Evolutionary conservation across 2,113 vertebrate genomes (phyloP).

Genomic region (Myrmophylax atrothorax): DNA sequence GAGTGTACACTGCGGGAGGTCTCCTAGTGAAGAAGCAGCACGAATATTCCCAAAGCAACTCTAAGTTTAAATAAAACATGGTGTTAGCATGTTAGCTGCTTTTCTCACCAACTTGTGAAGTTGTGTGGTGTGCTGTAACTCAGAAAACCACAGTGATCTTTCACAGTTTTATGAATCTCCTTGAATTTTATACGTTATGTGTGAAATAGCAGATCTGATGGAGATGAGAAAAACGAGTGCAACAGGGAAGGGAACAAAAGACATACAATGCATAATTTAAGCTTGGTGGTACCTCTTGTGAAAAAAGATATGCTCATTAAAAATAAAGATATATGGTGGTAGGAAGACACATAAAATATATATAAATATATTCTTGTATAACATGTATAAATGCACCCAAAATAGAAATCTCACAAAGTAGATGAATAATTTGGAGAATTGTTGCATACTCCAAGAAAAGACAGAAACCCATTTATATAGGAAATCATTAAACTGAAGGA

Average conservation of each 20-base stretch:
- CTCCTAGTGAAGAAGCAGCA: background rate
- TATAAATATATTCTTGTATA: background rate
- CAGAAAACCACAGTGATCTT: background rate
- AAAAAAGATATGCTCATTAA: background rate
- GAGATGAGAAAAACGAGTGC: background rate
- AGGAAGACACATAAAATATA: background rate
- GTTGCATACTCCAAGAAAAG: background rate
- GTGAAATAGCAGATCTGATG: background rate
- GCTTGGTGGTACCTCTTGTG: background rate
- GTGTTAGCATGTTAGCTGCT: background rate
- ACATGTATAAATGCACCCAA: background rate
- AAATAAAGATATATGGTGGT: background rate
- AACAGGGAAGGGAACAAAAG: background rate
- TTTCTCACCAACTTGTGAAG: background rate
- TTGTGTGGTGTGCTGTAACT: background rate
- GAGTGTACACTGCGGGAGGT: background rate
- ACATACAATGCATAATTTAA: background rate
- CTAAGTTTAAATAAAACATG: background rate
- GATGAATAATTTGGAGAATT: background rate
- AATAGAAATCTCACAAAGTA: background rate
- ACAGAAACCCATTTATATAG: background rate
- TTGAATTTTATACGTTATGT: background rate
- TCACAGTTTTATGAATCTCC: background rate
- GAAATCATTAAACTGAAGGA: conserved; percentile 40
- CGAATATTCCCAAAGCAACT: background rate